These are phyloP conservation scores for Odontesthes bonariensis DNA, from an alignment of 2,113 vertebrate species.

Conservation along the genomic window DNA sequence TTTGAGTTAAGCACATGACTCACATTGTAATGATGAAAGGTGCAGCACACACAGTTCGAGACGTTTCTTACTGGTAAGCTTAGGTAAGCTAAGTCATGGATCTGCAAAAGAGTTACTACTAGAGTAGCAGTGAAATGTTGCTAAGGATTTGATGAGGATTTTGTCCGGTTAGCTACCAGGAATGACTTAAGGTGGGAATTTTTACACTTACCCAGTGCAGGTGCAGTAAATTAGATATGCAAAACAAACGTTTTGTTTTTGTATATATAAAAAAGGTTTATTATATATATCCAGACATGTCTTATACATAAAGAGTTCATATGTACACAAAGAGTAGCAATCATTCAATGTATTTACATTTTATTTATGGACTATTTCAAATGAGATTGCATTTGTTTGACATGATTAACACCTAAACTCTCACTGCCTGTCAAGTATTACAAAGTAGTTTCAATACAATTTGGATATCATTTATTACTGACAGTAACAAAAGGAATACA, in stretches of 20 bases:
- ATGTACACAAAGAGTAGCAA: conserved; percentile 70
- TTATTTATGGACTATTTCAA: conserved; percentile 53
- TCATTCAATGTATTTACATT: conserved; percentile 72
- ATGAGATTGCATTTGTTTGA: conserved; percentile 72
- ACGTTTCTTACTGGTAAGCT: too few species aligned
- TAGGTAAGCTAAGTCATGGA: too few species aligned
- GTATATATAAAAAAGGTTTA: conserved; percentile 58
- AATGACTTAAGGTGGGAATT: neutral
- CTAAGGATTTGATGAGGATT: neutral
- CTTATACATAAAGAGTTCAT: conserved; percentile 67
- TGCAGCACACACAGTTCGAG: neutral
- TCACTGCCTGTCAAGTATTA: conserved; percentile 46
- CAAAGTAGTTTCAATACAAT: conserved; percentile 46
- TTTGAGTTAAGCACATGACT: neutral
- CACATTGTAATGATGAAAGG: neutral
- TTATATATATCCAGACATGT: conserved; percentile 67
- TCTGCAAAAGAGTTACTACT: too few species aligned
- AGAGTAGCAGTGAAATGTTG: neutral
- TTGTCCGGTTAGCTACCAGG: neutral
- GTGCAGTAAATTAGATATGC: neutral
- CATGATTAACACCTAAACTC: conserved; percentile 62
- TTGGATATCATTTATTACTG: conserved; percentile 47
- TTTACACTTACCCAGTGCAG: neutral
- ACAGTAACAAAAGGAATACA: conserved; percentile 51
- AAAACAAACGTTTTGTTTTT: too few species aligned